Conservation (phyloP, 2,888 invertebrate species). For the Agrotis exclamationis region DNA sequence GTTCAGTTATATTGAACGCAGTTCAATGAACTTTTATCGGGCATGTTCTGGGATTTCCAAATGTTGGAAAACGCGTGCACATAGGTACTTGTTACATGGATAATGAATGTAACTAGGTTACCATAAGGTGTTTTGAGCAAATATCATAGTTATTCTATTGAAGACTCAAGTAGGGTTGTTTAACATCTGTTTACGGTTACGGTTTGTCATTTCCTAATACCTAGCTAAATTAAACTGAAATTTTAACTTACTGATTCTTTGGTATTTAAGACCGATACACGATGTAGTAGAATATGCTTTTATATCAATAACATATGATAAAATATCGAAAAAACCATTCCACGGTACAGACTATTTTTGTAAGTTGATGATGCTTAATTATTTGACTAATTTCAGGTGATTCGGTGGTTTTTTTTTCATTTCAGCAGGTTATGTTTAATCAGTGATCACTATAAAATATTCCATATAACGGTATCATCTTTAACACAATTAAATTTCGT, state of each 20-base stretch:
- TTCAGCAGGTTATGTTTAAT: too few relatives aligned
- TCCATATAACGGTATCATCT: background rate
- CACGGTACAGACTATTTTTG: too few relatives aligned
- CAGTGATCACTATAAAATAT: too few relatives aligned
- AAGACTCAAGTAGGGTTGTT: background rate
- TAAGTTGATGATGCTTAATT: too few relatives aligned
- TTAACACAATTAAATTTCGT: background rate
- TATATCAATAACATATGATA: too few relatives aligned
- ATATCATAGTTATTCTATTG: constrained; percentile 6
- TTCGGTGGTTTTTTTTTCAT: too few relatives aligned
- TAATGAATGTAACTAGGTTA: constrained; percentile 29
- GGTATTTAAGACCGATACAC: too few relatives aligned
- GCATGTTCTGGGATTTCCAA: constrained; percentile 14
- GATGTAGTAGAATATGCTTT: too few relatives aligned
- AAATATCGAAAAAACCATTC: too few relatives aligned
- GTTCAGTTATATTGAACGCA: background rate
- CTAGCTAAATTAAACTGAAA: too few relatives aligned
- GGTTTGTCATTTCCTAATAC: background rate
- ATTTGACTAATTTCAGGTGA: too few relatives aligned
- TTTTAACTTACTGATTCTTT: too few relatives aligned
- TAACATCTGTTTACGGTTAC: constrained; percentile 4
- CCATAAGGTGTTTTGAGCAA: constrained; percentile 20
- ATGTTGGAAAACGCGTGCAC: background rate
- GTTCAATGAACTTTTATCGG: constrained; percentile 27
- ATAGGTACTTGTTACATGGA: background rate